phyloP scores from a whole-genome alignment of 2,797 vertebrate species.

The Synanceia verrucosa region DNA sequence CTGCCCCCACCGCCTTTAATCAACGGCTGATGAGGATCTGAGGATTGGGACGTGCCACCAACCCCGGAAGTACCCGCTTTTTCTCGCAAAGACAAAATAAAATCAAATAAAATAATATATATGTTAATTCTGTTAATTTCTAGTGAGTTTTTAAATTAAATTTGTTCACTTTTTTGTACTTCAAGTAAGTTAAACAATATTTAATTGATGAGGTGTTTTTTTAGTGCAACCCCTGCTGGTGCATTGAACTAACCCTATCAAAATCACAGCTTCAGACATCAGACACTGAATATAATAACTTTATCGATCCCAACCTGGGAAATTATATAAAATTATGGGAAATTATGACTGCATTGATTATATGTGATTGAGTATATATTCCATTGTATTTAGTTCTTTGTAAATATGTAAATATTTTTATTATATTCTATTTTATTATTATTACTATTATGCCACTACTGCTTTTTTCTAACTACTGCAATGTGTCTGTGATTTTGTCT shows the following conservation, averaged over 20 bases:
- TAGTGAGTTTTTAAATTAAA: neutral
- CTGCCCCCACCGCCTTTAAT: conserved; percentile 75
- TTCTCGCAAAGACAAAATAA: neutral
- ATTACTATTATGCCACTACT: too few species aligned
- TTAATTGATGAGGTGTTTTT: neutral
- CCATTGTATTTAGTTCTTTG: too few species aligned
- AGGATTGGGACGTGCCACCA: conserved; percentile 69
- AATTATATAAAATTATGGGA: too few species aligned
- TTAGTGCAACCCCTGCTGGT: conserved; percentile 46
- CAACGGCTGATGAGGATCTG: conserved; percentile 65
- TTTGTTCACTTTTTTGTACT: neutral
- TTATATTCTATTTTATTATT: too few species aligned
- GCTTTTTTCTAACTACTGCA: too few species aligned
- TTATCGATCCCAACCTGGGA: too few species aligned
- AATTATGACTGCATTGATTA: too few species aligned
- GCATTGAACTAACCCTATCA: conserved; percentile 57
- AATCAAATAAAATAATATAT: neutral
- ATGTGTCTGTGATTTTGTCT: too few species aligned
- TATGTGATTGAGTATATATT: too few species aligned
- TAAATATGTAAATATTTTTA: too few species aligned
- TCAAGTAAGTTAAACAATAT: neutral
- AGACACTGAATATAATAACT: too few species aligned
- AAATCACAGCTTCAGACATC: conserved; percentile 34
- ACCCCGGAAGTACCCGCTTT: conserved; percentile 72
- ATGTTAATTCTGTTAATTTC: neutral